These are phyloP conservation scores for Caenorhabditis plicata DNA, from an alignment of 2,888 invertebrate genomes.

Conservation along the genomic window DNA sequence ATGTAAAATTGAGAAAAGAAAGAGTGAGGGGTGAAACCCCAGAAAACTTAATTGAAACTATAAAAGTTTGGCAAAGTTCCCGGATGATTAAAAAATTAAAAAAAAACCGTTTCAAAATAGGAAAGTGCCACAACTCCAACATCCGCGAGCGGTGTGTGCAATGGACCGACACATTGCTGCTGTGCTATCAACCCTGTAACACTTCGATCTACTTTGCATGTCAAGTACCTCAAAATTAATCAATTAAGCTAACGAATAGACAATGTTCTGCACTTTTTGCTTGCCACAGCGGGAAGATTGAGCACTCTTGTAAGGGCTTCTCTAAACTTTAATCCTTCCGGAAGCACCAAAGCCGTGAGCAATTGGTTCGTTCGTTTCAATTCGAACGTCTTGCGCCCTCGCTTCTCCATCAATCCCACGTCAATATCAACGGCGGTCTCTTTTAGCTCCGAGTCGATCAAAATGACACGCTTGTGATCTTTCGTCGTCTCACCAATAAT, in stretches of 20 bases:
- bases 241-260: too few species aligned
- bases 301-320: slow-evolving; percentile 80
- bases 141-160: slow-evolving; percentile 93
- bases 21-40: too few species aligned
- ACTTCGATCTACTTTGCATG: slow-evolving; percentile 72
- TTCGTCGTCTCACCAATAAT: slow-evolving; percentile 90
- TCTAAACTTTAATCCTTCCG: slow-evolving; percentile 72
- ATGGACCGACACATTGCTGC: slow-evolving; percentile 95
- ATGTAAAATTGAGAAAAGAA: too few species aligned
- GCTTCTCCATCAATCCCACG: slow-evolving; percentile 41
- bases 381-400: slow-evolving; percentile 68
- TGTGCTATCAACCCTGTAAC: slow-evolving; percentile 92
- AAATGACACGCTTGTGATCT: slow-evolving; percentile 68
- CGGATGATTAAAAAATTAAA: too few species aligned
- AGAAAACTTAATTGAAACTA: too few species aligned
- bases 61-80: too few species aligned
- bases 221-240: slow-evolving; percentile 68
- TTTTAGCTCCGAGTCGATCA: slow-evolving; percentile 1
- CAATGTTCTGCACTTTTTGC: too few species aligned
- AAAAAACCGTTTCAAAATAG: slow-evolving; percentile 73
- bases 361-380: slow-evolving; percentile 38
- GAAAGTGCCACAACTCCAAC: slow-evolving; percentile 84
- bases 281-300: slow-evolving; percentile 82
- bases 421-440: slow-evolving; percentile 49
- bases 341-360: slow-evolving; percentile 67